Percentiles rank a stretch among this genome's conserved stretches.
Conservation (phyloP, 1,140 invertebrate genomes). For the Bombus terrestris region DNA sequence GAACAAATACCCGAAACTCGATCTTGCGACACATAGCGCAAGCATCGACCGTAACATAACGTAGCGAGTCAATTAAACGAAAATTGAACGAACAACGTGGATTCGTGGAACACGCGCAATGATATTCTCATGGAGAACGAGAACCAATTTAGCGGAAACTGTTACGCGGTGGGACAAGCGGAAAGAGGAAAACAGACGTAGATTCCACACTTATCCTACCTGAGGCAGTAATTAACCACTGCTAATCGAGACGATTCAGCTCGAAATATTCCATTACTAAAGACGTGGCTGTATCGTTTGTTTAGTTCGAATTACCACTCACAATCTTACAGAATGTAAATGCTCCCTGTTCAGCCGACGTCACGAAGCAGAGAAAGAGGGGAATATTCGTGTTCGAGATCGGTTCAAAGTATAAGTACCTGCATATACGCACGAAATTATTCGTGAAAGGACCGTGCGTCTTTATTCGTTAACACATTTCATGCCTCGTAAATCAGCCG, state of each 20-base stretch:
- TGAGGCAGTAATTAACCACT: background rate
- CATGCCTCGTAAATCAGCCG: too few relatives aligned
- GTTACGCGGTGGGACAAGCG: background rate
- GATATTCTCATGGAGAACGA: background rate
- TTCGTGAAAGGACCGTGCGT: background rate
- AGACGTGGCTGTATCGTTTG: background rate
- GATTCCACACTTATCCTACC: background rate
- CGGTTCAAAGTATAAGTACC: background rate
- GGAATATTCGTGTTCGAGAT: background rate
- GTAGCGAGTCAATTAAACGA: background rate
- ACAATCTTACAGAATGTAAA: background rate
- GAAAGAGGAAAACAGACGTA: background rate
- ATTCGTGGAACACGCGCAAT: background rate
- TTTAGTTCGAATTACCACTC: background rate
- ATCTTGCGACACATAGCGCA: background rate
- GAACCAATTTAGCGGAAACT: background rate
- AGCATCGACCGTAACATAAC: background rate
- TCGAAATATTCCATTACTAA: constrained; percentile 27
- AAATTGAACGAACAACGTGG: background rate
- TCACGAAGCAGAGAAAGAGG: background rate
- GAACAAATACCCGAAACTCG: background rate
- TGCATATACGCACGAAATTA: background rate
- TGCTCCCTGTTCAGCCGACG: background rate
- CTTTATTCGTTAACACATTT: background rate
- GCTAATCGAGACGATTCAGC: background rate